phyloP scores from a whole-genome alignment of 2,113 vertebrate genomes.

The Ondatra zibethicus region DNA sequence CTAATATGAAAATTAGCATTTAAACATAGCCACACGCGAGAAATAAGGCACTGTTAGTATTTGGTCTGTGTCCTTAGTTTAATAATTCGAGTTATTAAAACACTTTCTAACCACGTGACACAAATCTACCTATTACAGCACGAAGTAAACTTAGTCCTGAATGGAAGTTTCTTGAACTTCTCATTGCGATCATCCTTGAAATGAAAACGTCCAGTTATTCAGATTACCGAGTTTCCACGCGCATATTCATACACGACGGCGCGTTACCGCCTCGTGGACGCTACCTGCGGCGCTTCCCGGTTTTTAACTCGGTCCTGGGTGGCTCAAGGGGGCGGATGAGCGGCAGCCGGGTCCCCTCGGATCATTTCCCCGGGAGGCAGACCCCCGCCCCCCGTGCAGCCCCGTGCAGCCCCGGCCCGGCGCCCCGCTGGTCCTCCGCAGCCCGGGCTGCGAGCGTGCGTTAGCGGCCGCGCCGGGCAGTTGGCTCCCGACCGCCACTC shows the following conservation, averaged over 20 bases:
- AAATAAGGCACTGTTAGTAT: background rate
- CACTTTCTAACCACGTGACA: background rate
- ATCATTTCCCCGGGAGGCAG: background rate
- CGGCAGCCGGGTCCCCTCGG: background rate
- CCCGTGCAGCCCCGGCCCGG: background rate
- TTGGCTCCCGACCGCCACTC: background rate
- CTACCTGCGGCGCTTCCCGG: background rate
- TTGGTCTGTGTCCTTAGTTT: too few species aligned
- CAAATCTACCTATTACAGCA: background rate
- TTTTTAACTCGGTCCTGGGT: too few species aligned
- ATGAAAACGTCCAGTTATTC: background rate
- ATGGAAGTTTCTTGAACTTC: background rate
- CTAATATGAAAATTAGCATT: background rate
- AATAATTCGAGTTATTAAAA: background rate
- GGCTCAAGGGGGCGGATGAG: too few species aligned
- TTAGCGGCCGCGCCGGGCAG: background rate
- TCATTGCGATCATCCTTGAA: background rate
- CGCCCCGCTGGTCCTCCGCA: background rate
- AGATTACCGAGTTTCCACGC: background rate
- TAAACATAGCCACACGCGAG: background rate
- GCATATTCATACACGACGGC: rapidly evolving
- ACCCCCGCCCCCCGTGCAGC: too few species aligned
- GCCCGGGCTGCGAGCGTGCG: background rate
- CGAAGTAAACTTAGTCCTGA: background rate
- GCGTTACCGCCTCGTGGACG: background rate